Conservation (phyloP, 2,113 vertebrate species). For the Mungos mungo region DNA sequence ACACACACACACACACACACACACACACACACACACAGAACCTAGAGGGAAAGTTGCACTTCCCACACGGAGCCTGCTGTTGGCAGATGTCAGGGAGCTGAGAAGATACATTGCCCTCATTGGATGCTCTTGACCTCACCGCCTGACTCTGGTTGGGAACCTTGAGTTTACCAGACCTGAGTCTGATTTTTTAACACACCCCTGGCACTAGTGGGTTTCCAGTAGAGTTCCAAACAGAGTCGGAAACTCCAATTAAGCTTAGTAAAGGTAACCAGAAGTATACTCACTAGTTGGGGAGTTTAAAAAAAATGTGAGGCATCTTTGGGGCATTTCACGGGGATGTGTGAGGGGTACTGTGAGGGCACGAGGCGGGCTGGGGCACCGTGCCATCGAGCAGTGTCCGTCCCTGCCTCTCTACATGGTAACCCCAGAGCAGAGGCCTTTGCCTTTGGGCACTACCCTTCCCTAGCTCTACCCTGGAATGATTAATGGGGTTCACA, state of each 20-base stretch:
- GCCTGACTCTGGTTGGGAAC: rapidly evolving
- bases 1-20: neutral
- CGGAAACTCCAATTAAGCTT: neutral
- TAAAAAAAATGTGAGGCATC: neutral
- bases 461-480: rapidly evolving
- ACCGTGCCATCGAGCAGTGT: rapidly evolving
- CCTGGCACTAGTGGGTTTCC: rapidly evolving
- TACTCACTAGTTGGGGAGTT: neutral
- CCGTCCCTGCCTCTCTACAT: neutral
- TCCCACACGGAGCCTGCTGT: rapidly evolving
- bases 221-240: neutral
- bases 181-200: rapidly evolving
- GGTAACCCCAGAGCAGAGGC: neutral
- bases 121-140: neutral
- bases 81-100: neutral
- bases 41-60: too few species aligned
- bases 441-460: neutral
- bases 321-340: rapidly evolving
- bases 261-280: neutral
- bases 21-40: neutral
- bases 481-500: neutral
- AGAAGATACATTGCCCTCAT: neutral
- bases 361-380: rapidly evolving
- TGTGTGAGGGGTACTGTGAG: rapidly evolving
- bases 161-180: neutral